phyloP scores from a whole-genome alignment of 2,797 vertebrate genomes.

The Hybognathus amarus region DNA sequence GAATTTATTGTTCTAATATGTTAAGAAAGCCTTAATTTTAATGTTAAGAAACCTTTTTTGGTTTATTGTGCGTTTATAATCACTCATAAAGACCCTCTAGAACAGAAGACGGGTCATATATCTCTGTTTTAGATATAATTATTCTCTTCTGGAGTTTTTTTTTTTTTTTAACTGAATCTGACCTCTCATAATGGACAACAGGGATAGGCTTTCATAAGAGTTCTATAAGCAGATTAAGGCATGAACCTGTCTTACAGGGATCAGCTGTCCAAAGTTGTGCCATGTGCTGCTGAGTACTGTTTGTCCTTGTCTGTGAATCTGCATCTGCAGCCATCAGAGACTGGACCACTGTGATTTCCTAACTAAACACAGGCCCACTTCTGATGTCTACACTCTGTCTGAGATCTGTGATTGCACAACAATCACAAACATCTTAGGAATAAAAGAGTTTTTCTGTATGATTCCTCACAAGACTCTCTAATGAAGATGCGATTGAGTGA shows the following conservation, averaged over 20 bases:
- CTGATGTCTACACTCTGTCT: slow-evolving; percentile 36
- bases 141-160: slow-evolving; percentile 64
- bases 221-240: slow-evolving; percentile 74
- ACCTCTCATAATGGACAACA: slow-evolving; percentile 70
- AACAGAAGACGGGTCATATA: slow-evolving; percentile 36
- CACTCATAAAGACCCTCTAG: slow-evolving; percentile 37
- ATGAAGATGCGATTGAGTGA: slow-evolving; percentile 19
- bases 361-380: slow-evolving; percentile 58
- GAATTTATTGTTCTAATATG: slow-evolving; percentile 32
- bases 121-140: slow-evolving; percentile 41
- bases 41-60: slow-evolving; percentile 31
- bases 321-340: slow-evolving; percentile 60
- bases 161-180: slow-evolving; percentile 68
- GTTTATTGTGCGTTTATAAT: slow-evolving; percentile 18
- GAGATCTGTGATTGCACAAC: neutral
- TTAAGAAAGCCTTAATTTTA: neutral
- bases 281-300: slow-evolving; percentile 65
- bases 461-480: neutral
- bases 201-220: slow-evolving; percentile 74
- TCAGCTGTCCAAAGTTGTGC: slow-evolving; percentile 73
- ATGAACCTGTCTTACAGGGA: slow-evolving; percentile 72
- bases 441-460: slow-evolving; percentile 21
- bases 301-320: slow-evolving; percentile 59
- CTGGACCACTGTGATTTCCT: slow-evolving; percentile 51
- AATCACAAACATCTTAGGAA: slow-evolving; percentile 25